Percentiles rank a stretch among this genome's conserved stretches.
Evolutionary conservation across 1,140 invertebrate species (phyloP).

Genomic region (Bombus fervidus): DNA sequence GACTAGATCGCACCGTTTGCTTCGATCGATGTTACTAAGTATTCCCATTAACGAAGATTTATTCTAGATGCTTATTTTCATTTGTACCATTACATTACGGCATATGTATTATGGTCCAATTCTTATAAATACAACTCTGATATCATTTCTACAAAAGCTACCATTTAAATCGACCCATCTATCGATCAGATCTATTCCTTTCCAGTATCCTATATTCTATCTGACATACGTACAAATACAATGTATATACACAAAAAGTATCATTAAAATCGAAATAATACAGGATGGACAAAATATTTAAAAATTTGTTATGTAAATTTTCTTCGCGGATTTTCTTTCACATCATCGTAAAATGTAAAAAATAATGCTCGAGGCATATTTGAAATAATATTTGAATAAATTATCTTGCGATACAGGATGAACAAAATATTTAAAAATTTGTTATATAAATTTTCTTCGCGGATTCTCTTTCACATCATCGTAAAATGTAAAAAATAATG

Average conservation of each 20-base stretch:
- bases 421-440: too few relatives aligned
- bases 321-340: too few relatives aligned
- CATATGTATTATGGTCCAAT: not conserved
- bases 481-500: too few relatives aligned
- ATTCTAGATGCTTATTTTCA: slow-evolving; percentile 32
- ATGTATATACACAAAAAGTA: not conserved
- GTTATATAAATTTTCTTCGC: too few relatives aligned
- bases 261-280: not conserved
- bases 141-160: slow-evolving; percentile 13
- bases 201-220: not conserved
- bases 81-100: slow-evolving; percentile 28
- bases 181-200: not conserved
- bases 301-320: too few relatives aligned
- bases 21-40: not conserved
- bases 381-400: not conserved
- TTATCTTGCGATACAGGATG: not conserved
- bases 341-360: too few relatives aligned
- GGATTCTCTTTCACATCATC: too few relatives aligned
- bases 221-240: too few relatives aligned
- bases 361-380: not conserved
- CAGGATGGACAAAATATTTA: too few relatives aligned
- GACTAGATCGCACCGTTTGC: not conserved
- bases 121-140: not conserved
- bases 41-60: slow-evolving; percentile 27
- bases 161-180: not conserved